phyloP scores from a whole-genome alignment of 2,888 invertebrate genomes.

The Argynnis bischoffii region DNA sequence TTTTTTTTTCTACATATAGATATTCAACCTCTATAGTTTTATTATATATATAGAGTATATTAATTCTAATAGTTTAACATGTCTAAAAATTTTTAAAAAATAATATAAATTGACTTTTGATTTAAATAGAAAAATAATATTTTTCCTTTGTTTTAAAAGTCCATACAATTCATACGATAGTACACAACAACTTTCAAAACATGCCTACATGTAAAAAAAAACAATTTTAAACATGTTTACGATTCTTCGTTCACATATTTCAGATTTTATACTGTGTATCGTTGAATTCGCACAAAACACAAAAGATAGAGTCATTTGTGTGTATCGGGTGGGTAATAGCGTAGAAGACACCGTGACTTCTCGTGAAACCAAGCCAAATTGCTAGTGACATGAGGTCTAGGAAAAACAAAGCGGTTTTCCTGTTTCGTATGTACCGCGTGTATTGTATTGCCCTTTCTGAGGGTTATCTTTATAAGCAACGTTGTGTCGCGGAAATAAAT shows the following conservation, averaged over 20 bases:
- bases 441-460: constrained; percentile 26
- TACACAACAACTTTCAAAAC: too few relatives aligned
- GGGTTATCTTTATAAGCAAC: constrained; percentile 23
- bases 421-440: constrained; percentile 35
- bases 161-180: too few relatives aligned
- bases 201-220: background rate
- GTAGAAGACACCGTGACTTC: constrained; percentile 40
- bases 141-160: too few relatives aligned
- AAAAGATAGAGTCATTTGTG: constrained; percentile 23
- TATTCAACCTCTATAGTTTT: too few relatives aligned
- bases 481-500: constrained; percentile 21
- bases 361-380: constrained; percentile 43
- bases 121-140: too few relatives aligned
- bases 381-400: constrained; percentile 40
- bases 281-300: constrained; percentile 11
- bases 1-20: too few relatives aligned
- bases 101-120: too few relatives aligned
- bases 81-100: too few relatives aligned
- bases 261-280: constrained; percentile 6
- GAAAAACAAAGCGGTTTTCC: constrained; percentile 38
- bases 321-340: constrained; percentile 32
- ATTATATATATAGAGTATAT: too few relatives aligned
- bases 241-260: constrained; percentile 1
- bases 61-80: too few relatives aligned
- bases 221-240: constrained; percentile 14